Evolutionary conservation across 2,888 invertebrate genomes (phyloP).

Genomic region (Stenoptilia bipunctidactyla): DNA sequence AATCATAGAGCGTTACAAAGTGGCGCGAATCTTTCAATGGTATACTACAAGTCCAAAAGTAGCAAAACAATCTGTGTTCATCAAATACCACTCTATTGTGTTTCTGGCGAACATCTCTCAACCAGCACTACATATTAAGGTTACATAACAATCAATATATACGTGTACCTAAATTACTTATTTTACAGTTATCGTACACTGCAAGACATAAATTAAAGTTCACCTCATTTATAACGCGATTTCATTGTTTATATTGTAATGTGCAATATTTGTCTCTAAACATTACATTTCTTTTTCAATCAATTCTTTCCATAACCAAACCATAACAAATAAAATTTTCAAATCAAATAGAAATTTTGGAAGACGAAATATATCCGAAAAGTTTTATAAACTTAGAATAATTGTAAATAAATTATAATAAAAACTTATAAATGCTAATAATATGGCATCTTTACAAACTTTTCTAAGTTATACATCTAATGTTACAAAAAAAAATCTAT

Average conservation of each 20-base stretch:
- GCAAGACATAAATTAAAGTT: conserved; percentile 63
- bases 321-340: conserved; percentile 19
- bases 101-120: too few relatives aligned
- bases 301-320: conserved; percentile 1
- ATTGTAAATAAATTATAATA: conserved; percentile 14
- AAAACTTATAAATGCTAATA: conserved; percentile 27
- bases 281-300: conserved; percentile 14
- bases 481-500: too few relatives aligned
- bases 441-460: conserved; percentile 30
- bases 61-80: too few relatives aligned
- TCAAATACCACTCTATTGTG: too few relatives aligned
- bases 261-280: conserved; percentile 45
- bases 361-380: conserved; percentile 31
- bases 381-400: conserved; percentile 12
- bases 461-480: background rate
- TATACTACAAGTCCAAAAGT: too few relatives aligned
- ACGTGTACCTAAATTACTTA: background rate
- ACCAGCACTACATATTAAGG: too few relatives aligned
- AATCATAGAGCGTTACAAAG: too few relatives aligned
- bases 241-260: conserved; percentile 35
- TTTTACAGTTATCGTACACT: too few relatives aligned
- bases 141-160: too few relatives aligned
- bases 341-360: conserved; percentile 32
- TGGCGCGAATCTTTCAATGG: too few relatives aligned
- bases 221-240: conserved; percentile 56